Percentiles rank a stretch among this genome's conserved stretches.
These are phyloP conservation scores for Halcyon senegalensis DNA, from an alignment of 2,113 vertebrate genomes.

Conservation along the genomic window DNA sequence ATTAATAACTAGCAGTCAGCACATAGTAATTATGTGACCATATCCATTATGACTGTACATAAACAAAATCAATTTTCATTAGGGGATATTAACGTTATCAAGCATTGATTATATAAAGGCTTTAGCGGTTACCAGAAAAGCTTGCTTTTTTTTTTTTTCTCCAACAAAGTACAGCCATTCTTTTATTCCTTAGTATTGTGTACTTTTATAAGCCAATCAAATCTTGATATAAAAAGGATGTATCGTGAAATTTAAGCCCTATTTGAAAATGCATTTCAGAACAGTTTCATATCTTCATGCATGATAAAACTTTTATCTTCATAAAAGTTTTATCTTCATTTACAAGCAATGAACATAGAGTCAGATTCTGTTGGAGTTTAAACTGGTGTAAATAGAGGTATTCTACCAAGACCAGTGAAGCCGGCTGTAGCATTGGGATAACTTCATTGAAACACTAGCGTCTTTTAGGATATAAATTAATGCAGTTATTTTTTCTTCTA, in stretches of 20 bases:
- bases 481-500: neutral
- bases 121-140: neutral
- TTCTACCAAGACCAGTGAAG: neutral
- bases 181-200: constrained; percentile 18
- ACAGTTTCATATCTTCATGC: neutral
- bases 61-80: constrained; percentile 82
- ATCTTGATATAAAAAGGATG: constrained; percentile 14
- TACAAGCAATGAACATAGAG: neutral
- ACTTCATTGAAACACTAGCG: neutral
- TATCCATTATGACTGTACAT: constrained; percentile 62
- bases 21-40: constrained; percentile 64
- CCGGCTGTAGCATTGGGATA: neutral
- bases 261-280: neutral
- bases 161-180: constrained; percentile 25
- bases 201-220: neutral
- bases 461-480: neutral
- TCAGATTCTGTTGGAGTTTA: neutral
- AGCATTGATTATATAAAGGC: constrained; percentile 48
- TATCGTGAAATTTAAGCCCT: constrained; percentile 8
- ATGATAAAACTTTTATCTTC: neutral
- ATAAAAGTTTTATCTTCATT: neutral
- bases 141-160: neutral
- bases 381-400: neutral
- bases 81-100: constrained; percentile 57
- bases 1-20: constrained; percentile 71